Base-by-base conservation (phyloP, 1,140 invertebrate species). In the Macrocentrus cingulum region DNA sequence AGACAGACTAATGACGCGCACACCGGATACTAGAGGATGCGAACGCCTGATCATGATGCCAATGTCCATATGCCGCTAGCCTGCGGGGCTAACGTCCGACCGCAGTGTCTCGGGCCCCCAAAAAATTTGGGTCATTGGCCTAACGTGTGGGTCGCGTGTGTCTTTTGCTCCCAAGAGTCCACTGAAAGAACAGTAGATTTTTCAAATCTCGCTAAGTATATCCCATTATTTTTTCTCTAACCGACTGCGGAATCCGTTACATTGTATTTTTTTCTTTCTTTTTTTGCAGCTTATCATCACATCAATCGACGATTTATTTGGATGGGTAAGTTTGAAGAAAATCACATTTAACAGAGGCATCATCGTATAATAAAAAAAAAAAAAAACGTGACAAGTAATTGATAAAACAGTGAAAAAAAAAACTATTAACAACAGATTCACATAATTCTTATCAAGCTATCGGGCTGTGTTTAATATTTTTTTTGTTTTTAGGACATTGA, bases 61-160 rank as follows among this genome's bases (percentile, higher is more conserved):
- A 29, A 29, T 29, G 25, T 29, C 25, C 25, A 29, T 29, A 41
- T 59, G 49, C 49, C 56, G 50, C 50, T 59, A 59, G 6, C 19
- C 20, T 54, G 1, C 36, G 5, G 25, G 25, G 23, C 37, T 8
- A 25, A 25, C 20, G 44, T 6, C 45, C 16, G 45, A 41, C 58
- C 51, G 22, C 44, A 51, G 50, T 23, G 22, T 60, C 56, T 58
- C 44, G 25, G 37, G 59, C 22, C 39, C 63, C 70, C 51, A 75
- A 76, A 77, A 29, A 71, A 74, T 75, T 62, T 71, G 61, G 72
- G 74, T 76, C 71, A 73, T 56, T 65, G 65, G 59, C 70, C 66
- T 66, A 66, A 60, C 66, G 65, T 65, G 62, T 61, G 59, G 63
- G 57, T 51, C 67, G 29, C 55, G 52, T 64, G 58, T 42, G 32